These are phyloP conservation scores for Cantharis rufa DNA, from an alignment of 2,888 invertebrate species.

Conservation along the genomic window DNA sequence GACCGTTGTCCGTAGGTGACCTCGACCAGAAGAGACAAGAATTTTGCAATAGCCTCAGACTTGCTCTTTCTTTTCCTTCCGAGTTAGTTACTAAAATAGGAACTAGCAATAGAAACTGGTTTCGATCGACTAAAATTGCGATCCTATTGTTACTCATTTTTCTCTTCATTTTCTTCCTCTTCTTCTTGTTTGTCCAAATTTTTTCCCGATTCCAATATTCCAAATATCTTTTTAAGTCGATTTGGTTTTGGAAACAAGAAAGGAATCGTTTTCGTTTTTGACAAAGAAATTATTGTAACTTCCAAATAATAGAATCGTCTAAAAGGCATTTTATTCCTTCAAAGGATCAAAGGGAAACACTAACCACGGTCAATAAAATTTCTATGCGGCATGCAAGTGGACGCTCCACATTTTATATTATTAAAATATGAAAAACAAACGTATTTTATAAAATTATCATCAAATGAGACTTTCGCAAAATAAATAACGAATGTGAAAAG, in stretches of 20 bases:
- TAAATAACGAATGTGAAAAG: not conserved
- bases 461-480: not conserved
- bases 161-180: not conserved
- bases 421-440: not conserved
- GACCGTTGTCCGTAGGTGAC: conserved; percentile 52
- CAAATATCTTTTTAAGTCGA: not conserved
- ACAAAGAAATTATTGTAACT: not conserved
- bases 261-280: not conserved
- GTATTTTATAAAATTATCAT: not conserved
- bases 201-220: no score
- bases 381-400: not conserved
- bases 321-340: not conserved
- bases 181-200: no score
- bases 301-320: not conserved
- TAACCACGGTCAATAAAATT: not conserved
- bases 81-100: conserved; percentile 2
- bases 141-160: not conserved
- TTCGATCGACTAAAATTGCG: not conserved
- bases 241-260: not conserved
- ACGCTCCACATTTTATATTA: not conserved
- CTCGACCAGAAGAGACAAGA: conserved; percentile 39
- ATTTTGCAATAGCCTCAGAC: conserved; percentile 33
- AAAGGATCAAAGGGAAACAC: not conserved
- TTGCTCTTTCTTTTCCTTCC: conserved; percentile 35
- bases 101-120: not conserved